Base-by-base conservation (phyloP, 2,888 invertebrate species). In the Hanleya hanleyi region DNA sequence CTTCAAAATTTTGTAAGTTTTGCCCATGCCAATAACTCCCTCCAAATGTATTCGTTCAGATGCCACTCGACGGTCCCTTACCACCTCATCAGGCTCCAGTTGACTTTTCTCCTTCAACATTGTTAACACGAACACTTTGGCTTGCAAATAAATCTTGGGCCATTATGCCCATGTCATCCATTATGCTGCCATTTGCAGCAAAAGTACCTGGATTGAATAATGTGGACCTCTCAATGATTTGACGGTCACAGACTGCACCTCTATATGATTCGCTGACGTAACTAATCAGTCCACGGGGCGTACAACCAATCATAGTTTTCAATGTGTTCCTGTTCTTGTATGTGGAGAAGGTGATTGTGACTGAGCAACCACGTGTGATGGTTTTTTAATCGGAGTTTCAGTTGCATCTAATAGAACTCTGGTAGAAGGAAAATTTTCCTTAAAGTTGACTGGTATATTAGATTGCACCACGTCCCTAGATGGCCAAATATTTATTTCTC, bases 271-370 rank as follows among this genome's bases (percentile, higher is more conserved):
- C 66, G 33, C 70, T 72, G 26, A 78, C 67, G 36, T 65, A 80
- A 18, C 74, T 64, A 18, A 76, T 69, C 29, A 67, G 22, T 51
- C 51, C n/a, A 71, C 37, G 4, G 67, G 26, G 29, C n/a, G n/a
- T n/a, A n/a, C n/a, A 71, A 29, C 80, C 79, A 32, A 77, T 72
- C 68, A 77, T 75, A n/a, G 74, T 69, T 67, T 82, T 80, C 15
- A 77, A 9, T 32, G 79, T 81, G 67, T 82, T 81, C 41, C 66
- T 74, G 57, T 82, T 76, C 57, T 80, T 81, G 37, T 82, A 81
- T 18, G 71, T 71, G 15, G 80, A 80, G 67, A 75, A 82, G 61
- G 80, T 80, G 15, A 35, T 33, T 1, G n/a, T n/a, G 33, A 32
- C 64, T 32, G 33, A 9, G 18, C 1, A 12, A 50, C 37, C 29